phyloP scores from a whole-genome alignment of 1,140 invertebrate genomes.

The Sitobion miscanthi region DNA sequence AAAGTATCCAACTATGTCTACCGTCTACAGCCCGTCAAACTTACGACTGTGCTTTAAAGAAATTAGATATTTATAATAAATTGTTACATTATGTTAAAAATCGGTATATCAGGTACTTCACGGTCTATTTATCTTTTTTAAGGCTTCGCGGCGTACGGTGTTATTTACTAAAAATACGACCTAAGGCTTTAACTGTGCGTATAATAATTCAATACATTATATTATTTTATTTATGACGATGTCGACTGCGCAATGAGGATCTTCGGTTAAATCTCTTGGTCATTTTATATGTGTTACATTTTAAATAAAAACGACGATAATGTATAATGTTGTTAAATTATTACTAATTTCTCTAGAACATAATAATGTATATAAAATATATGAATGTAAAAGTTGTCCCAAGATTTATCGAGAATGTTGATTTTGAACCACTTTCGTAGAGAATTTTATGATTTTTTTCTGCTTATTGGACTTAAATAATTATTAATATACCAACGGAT shows the following conservation, averaged over 20 bases:
- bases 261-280: neutral
- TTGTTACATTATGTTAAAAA: too few relatives aligned
- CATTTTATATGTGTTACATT: neutral
- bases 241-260: neutral
- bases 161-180: too few relatives aligned
- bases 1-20: too few relatives aligned
- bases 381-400: neutral
- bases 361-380: neutral
- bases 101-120: too few relatives aligned
- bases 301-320: neutral
- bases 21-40: too few relatives aligned
- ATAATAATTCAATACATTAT: neutral
- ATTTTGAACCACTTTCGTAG: slow-evolving; percentile 2
- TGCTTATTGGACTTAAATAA: neutral
- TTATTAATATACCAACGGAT: neutral
- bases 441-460: neutral
- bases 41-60: too few relatives aligned
- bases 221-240: neutral
- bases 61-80: too few relatives aligned
- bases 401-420: neutral
- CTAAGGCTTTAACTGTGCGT: neutral
- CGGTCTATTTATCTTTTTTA: too few relatives aligned
- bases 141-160: too few relatives aligned
- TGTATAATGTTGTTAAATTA: neutral
- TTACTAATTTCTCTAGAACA: neutral